Percentiles rank a stretch among this genome's conserved stretches.
These are phyloP conservation scores for Stomorhina lunata DNA, from an alignment of 2,888 invertebrate species.

Conservation along the genomic window DNA sequence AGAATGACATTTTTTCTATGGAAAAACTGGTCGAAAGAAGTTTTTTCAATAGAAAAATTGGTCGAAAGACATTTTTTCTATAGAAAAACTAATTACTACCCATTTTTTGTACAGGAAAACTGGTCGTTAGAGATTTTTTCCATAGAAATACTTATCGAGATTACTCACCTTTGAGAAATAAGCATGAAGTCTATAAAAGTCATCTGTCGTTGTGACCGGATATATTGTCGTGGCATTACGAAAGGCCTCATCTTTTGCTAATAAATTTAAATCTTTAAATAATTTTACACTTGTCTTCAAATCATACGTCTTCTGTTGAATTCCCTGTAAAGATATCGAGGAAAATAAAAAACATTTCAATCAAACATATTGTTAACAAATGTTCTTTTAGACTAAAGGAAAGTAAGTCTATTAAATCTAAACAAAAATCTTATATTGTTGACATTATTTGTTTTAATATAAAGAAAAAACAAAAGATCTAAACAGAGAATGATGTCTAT, in stretches of 20 bases:
- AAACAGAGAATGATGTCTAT: constrained; percentile 24
- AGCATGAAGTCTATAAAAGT: constrained; percentile 86
- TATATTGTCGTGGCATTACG: constrained; percentile 83
- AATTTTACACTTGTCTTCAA: constrained; percentile 74
- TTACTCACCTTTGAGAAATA: constrained; percentile 84
- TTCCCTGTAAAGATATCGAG: constrained; percentile 75
- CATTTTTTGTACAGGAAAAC: too few species aligned
- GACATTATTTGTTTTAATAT: constrained; percentile 6
- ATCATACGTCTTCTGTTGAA: constrained; percentile 73
- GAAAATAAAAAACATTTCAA: constrained; percentile 26
- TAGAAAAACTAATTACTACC: too few species aligned
- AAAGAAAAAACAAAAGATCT: neutral
- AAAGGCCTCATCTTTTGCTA: constrained; percentile 80
- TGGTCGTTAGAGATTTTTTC: too few species aligned
- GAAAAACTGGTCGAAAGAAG: too few species aligned
- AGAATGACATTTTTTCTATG: too few species aligned
- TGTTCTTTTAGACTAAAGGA: constrained; percentile 26
- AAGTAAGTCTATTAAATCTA: neutral
- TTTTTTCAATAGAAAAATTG: too few species aligned
- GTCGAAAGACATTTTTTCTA: too few species aligned
- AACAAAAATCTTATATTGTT: neutral
- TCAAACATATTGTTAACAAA: constrained; percentile 61
- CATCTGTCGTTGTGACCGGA: constrained; percentile 83
- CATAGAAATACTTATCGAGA: neutral
- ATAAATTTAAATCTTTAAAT: constrained; percentile 80